Conservation (phyloP, 2,113 vertebrate genomes). For the Ariopsis seemanni region DNA sequence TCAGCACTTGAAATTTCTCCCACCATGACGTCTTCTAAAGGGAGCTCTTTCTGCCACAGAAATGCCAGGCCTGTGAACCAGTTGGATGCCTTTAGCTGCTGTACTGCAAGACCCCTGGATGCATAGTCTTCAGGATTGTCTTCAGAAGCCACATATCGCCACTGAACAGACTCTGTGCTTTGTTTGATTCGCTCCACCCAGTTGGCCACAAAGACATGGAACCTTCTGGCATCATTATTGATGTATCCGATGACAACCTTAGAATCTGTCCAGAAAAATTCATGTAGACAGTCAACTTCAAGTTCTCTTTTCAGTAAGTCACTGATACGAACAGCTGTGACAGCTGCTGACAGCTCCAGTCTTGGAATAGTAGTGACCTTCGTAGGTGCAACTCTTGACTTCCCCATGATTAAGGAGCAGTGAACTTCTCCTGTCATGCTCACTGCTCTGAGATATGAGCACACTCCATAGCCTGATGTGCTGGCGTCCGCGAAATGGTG, state of each 20-base stretch:
- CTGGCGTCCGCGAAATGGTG: neutral
- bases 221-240: no score
- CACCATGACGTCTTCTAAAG: no score
- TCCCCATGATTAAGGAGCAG: slow-evolving; percentile 25
- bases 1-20: no score
- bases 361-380: slow-evolving; percentile 36
- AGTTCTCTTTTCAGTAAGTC: slow-evolving; percentile 41
- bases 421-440: neutral
- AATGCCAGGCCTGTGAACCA: no score
- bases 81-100: no score
- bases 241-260: neutral
- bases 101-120: no score
- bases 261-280: slow-evolving; percentile 41
- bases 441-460: neutral
- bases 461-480: neutral
- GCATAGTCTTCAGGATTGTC: no score
- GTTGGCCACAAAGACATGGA: no score
- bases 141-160: no score
- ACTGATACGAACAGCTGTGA: slow-evolving; percentile 39
- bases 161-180: no score
- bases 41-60: no score
- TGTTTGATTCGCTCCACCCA: no score
- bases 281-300: slow-evolving; percentile 21
- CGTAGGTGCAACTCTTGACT: slow-evolving; percentile 26
- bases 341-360: slow-evolving; percentile 40